phyloP scores from a whole-genome alignment of 2,113 vertebrate genomes.

The Dermatemys mawii region DNA sequence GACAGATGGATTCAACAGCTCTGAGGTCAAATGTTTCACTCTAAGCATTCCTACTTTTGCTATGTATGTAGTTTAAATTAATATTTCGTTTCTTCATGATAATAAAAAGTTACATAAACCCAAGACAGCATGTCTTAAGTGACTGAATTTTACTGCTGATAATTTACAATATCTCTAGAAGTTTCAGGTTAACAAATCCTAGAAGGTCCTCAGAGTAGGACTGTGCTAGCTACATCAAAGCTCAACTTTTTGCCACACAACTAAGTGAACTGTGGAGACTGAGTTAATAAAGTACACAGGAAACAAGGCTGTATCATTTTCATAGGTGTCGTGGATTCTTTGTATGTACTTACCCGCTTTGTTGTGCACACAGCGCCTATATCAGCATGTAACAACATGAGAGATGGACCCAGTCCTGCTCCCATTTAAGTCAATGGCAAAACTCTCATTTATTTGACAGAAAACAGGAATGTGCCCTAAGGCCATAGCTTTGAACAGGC shows the following conservation, averaged over 20 bases:
- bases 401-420: not conserved
- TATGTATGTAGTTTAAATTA: not conserved
- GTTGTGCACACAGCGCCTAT: fast-evolving
- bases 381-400: not conserved
- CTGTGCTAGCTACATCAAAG: not conserved
- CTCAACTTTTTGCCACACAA: not conserved
- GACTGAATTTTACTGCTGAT: not conserved
- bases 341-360: not conserved
- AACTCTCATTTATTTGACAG: not conserved
- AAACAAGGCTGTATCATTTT: not conserved
- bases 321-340: not conserved
- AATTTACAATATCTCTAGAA: not conserved
- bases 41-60: not conserved
- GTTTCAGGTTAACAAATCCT: not conserved
- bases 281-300: not conserved
- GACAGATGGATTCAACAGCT: not conserved
- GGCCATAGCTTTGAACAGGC: not conserved
- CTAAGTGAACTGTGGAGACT: not conserved
- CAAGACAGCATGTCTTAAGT: not conserved
- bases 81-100: not conserved
- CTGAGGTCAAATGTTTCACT: not conserved
- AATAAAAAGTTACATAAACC: not conserved
- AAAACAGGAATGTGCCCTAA: not conserved
- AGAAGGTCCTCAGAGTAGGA: not conserved
- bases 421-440: not conserved